Evolutionary conservation across 2,888 invertebrate species (phyloP).

Genomic region (Agrotis segetum): DNA sequence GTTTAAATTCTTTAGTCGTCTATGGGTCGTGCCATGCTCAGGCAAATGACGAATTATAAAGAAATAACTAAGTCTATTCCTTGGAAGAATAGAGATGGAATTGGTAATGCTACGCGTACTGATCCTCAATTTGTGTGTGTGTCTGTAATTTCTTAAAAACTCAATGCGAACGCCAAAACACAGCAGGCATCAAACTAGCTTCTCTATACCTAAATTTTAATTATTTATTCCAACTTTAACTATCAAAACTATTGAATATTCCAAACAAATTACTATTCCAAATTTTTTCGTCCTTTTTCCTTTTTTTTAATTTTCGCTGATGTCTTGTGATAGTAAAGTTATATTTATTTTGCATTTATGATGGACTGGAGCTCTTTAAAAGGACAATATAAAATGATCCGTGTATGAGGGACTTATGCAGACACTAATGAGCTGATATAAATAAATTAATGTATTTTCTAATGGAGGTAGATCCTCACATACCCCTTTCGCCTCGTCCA

Average conservation of each 20-base stretch:
- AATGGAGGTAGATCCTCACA: background rate
- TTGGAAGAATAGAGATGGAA: too few species aligned
- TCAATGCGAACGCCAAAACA: slow-evolving; percentile 38
- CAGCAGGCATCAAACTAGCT: slow-evolving; percentile 11
- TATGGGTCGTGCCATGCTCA: too few species aligned
- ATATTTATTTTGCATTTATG: slow-evolving; percentile 51
- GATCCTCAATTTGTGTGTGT: too few species aligned
- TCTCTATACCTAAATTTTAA: slow-evolving; percentile 24
- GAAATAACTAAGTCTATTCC: too few species aligned
- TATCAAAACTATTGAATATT: slow-evolving; percentile 10
- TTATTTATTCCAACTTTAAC: slow-evolving; percentile 13
- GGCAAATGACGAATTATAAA: too few species aligned
- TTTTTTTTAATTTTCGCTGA: slow-evolving; percentile 3
- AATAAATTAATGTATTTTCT: background rate
- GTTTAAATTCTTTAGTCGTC: too few species aligned
- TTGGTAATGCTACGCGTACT: too few species aligned
- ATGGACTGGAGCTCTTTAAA: slow-evolving; percentile 53
- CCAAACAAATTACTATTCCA: slow-evolving; percentile 6
- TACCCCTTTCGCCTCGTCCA: background rate
- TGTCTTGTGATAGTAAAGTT: slow-evolving; percentile 30
- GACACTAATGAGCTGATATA: background rate
- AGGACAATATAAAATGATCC: slow-evolving; percentile 13
- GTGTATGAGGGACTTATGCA: slow-evolving; percentile 27
- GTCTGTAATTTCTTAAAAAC: background rate
- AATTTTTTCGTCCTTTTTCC: slow-evolving; percentile 9